phyloP scores from a whole-genome alignment of 2,113 vertebrate species.

The Daubentonia madagascariensis region DNA sequence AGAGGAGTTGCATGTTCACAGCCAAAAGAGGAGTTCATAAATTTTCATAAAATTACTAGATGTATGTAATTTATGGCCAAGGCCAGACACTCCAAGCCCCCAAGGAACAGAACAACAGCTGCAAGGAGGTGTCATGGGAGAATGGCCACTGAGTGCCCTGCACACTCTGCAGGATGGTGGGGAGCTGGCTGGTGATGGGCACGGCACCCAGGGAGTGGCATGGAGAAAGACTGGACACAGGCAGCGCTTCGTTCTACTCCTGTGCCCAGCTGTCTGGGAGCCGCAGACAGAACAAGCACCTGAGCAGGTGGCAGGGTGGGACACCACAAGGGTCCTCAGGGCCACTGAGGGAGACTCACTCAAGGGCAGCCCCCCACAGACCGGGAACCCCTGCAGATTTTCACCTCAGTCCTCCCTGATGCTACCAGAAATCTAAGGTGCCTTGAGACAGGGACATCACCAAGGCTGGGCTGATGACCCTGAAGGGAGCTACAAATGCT shows the following conservation, averaged over 20 bases:
- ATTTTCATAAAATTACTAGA: constrained; percentile 42
- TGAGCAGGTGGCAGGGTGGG: rapidly evolving
- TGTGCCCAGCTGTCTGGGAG: not conserved
- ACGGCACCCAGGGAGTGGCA: rapidly evolving
- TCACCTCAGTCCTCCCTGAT: not conserved
- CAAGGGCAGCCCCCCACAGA: rapidly evolving
- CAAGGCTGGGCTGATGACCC: not conserved
- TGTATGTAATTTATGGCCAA: constrained; percentile 46
- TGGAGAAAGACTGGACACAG: rapidly evolving
- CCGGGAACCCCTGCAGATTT: not conserved
- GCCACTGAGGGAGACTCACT: not conserved
- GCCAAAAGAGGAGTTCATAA: constrained; percentile 42
- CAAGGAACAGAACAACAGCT: not conserved
- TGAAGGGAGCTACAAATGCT: not conserved
- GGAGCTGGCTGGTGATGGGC: no score
- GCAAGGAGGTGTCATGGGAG: not conserved
- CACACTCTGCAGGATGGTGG: not conserved
- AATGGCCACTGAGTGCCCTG: rapidly evolving
- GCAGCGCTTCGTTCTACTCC: rapidly evolving
- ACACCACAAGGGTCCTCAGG: rapidly evolving
- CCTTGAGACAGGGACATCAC: not conserved
- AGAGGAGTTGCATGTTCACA: constrained; percentile 40
- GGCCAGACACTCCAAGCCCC: not conserved
- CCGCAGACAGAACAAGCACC: rapidly evolving
- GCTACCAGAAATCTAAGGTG: no score